These are phyloP conservation scores for Beroe ovata DNA, from an alignment of 37 sponge, comb jelly and placozoan genomes.

Conservation along the genomic window DNA sequence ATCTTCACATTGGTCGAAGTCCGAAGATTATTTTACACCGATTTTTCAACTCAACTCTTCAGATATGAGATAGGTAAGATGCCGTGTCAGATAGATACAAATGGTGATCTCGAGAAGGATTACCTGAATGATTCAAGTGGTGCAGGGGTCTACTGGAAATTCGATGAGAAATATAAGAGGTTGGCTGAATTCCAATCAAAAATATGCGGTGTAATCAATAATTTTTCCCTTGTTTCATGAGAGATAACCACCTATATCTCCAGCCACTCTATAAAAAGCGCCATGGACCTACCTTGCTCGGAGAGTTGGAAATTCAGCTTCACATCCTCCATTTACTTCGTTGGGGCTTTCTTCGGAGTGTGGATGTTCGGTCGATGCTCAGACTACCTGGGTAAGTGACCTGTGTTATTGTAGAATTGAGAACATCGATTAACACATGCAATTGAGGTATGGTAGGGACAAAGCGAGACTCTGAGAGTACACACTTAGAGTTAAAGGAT, in stretches of 20 bases:
- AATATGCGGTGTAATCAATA: neutral
- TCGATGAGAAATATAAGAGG: neutral
- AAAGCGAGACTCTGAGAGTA: too few species aligned
- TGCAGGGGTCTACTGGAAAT: neutral
- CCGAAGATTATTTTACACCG: too few species aligned
- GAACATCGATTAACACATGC: too few species aligned
- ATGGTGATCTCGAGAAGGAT: neutral
- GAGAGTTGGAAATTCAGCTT: constrained; percentile 29
- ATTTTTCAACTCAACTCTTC: too few species aligned
- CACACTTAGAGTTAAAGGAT: too few species aligned
- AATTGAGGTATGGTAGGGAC: too few species aligned
- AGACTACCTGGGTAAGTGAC: constrained; percentile 3
- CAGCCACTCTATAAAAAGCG: constrained; percentile 40
- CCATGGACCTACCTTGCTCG: neutral
- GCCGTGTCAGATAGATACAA: constrained; percentile 30
- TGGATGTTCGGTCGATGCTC: constrained; percentile 11
- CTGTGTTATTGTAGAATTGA: too few species aligned
- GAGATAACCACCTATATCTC: too few species aligned
- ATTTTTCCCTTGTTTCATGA: neutral
- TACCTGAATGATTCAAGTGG: neutral
- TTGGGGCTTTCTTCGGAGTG: constrained; percentile 64
- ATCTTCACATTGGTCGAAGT: too few species aligned
- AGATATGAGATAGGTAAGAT: constrained; percentile 45
- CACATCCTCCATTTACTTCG: constrained; percentile 31
- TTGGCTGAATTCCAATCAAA: neutral